A percentile compares a stretch with the other conserved stretches of the same genome.
Evolutionary conservation across 2,113 vertebrate species (phyloP).

Genomic region (Meriones unguiculatus): DNA sequence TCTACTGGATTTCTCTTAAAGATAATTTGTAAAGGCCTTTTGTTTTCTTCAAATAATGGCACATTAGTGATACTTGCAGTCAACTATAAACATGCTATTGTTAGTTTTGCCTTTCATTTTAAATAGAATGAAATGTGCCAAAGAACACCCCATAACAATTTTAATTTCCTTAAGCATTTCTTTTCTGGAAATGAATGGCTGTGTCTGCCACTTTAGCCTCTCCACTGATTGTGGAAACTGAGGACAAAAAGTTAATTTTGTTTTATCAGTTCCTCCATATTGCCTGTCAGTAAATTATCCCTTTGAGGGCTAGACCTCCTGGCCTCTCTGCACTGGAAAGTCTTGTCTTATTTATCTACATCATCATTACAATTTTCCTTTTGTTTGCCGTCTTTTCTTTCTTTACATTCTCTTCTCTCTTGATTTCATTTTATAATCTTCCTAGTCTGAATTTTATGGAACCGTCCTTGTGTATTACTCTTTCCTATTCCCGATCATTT

Average conservation of each 20-base stretch:
- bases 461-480: conserved; percentile 28
- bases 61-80: not conserved
- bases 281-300: conserved; percentile 70
- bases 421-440: conserved; percentile 54
- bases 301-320: conserved; percentile 42
- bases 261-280: conserved; percentile 60
- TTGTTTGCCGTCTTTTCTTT: conserved; percentile 53
- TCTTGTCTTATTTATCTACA: conserved; percentile 58
- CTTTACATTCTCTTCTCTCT: not conserved
- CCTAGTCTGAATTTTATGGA: not conserved
- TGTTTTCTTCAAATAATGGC: not conserved
- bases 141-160: not conserved
- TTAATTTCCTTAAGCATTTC: conserved; percentile 44
- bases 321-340: conserved; percentile 1
- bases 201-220: not conserved
- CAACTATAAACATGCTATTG: not conserved
- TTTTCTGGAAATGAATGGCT: conserved; percentile 10
- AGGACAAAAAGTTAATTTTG: conserved; percentile 61
- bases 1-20: conserved; percentile 36
- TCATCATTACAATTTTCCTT: conserved; percentile 30
- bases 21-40: not conserved
- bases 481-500: conserved; percentile 69
- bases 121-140: not conserved
- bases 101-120: conserved; percentile 53
- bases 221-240: conserved; percentile 47